Evolutionary conservation across 1,140 invertebrate species (phyloP).

Genomic region (Ridgeia piscesae): DNA sequence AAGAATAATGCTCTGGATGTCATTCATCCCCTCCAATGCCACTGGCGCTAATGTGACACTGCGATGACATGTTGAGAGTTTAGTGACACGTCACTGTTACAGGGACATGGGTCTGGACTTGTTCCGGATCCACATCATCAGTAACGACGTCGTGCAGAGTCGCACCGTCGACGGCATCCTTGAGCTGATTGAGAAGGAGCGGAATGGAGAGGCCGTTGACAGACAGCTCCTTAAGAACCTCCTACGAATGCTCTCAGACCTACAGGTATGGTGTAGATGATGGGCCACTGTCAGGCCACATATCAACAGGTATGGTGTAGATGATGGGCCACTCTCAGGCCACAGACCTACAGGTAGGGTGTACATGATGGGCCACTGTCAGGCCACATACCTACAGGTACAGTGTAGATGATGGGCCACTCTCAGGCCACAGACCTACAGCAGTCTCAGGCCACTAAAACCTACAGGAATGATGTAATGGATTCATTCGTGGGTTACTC

Average conservation of each 20-base stretch:
- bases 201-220: slow-evolving; percentile 92
- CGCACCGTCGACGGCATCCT: slow-evolving; percentile 93
- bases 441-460: no score
- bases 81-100: slow-evolving; percentile 22
- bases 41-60: no score
- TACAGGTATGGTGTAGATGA: slow-evolving; percentile 61
- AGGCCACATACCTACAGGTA: background rate
- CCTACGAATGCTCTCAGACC: slow-evolving; percentile 93
- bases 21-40: no score
- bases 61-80: background rate
- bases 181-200: slow-evolving; percentile 89
- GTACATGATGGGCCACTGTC: no score
- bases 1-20: no score
- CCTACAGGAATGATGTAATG: no score
- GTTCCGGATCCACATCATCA: slow-evolving; percentile 90
- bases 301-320: background rate
- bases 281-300: background rate
- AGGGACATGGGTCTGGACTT: slow-evolving; percentile 97
- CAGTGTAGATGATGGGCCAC: background rate
- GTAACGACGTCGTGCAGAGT: slow-evolving; percentile 86
- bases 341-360: background rate
- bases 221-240: slow-evolving; percentile 90
- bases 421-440: background rate
- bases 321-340: background rate
- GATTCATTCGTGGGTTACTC: no score